Conservation (phyloP, 1,140 invertebrate genomes). For the Magallana angulata region DNA sequence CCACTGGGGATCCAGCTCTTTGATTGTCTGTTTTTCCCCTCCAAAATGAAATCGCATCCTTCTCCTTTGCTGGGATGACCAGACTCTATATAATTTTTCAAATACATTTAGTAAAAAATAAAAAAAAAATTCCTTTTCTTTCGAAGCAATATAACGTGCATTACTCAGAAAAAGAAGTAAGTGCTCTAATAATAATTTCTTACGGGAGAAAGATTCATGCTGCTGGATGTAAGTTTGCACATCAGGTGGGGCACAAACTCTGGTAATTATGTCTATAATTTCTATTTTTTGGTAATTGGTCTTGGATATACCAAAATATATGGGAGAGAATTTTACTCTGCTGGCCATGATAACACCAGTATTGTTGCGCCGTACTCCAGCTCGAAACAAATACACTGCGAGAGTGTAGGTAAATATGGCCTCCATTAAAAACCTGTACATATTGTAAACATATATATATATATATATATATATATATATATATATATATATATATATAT, state of each 20-base stretch:
- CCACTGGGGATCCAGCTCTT: neutral
- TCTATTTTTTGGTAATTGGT: neutral
- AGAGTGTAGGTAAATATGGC: neutral
- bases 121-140: too few species aligned
- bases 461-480: too few species aligned
- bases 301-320: neutral
- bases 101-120: too few species aligned
- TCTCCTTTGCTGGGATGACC: neutral
- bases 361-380: neutral
- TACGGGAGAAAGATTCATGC: neutral
- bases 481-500: too few species aligned
- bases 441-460: too few species aligned
- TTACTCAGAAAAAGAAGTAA: too few species aligned
- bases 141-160: too few species aligned
- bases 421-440: too few species aligned
- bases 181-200: neutral
- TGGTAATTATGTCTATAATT: conserved; percentile 6
- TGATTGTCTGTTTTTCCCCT: neutral
- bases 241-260: conserved; percentile 9
- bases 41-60: neutral
- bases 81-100: neutral
- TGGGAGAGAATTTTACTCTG: neutral
- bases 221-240: neutral
- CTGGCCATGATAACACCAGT: neutral
- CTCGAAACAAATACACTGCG: neutral